Percentiles rank a stretch among this genome's conserved stretches.
phyloP scores from a whole-genome alignment of 2,113 vertebrate species.

The Hyla sarda region DNA sequence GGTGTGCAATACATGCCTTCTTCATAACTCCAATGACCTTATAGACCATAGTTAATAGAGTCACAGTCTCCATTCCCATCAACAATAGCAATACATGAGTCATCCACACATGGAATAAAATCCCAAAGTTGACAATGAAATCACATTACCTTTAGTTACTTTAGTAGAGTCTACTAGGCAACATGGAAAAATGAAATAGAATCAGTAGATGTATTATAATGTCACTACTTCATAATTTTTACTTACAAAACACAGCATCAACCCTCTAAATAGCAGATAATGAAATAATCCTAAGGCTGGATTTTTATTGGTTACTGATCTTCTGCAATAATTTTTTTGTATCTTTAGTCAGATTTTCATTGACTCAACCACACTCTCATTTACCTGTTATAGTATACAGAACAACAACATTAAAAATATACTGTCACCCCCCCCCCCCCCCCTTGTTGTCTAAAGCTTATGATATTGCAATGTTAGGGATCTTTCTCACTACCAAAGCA shows the following conservation, averaged over 20 bases:
- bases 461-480: no score
- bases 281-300: not conserved
- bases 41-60: not conserved
- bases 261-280: not conserved
- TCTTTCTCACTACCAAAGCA: no score
- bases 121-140: constrained; percentile 1
- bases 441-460: no score
- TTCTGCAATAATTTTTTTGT: not conserved
- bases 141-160: not conserved
- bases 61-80: constrained; percentile 14
- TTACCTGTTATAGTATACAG: no score
- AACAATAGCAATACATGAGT: constrained; percentile 10
- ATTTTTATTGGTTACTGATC: not conserved
- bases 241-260: not conserved
- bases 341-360: no score
- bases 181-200: constrained; percentile 22
- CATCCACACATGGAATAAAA: constrained; percentile 18
- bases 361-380: no score
- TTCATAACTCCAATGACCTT: constrained; percentile 35
- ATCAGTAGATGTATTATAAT: not conserved
- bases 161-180: not conserved
- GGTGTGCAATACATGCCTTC: constrained; percentile 16
- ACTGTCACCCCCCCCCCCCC: no score
- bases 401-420: no score
- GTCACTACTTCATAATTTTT: not conserved